Percentiles rank a stretch among this genome's conserved stretches.
These are phyloP conservation scores for Onychomys torridus DNA, from an alignment of 2,797 vertebrate species.

Conservation along the genomic window DNA sequence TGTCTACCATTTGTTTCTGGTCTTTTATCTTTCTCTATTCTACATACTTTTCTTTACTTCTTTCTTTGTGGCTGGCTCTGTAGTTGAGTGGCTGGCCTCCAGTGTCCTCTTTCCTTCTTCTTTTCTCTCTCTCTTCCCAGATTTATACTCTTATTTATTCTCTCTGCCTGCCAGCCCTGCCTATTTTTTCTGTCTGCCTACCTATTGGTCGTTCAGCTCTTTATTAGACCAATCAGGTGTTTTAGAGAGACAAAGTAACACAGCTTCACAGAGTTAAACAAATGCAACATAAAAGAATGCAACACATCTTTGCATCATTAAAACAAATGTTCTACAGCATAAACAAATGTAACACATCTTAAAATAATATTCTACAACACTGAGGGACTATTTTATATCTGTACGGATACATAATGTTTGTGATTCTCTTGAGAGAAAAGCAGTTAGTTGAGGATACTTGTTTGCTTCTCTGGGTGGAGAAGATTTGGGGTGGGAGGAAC, in stretches of 20 bases:
- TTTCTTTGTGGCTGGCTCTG: not conserved
- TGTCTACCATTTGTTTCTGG: not conserved
- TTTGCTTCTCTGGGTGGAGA: not conserved
- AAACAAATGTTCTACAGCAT: not conserved
- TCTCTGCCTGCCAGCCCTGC: not conserved
- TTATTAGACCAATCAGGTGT: not conserved
- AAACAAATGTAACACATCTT: not conserved
- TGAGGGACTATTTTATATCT: not conserved
- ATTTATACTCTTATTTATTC: not conserved
- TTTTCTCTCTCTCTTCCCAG: not conserved
- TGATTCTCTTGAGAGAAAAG: slow-evolving; percentile 25
- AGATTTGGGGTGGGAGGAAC: not conserved
- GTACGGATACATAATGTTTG: not conserved
- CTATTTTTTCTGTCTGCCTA: not conserved
- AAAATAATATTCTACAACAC: not conserved
- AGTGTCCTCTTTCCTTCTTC: not conserved
- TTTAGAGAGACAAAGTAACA: not conserved
- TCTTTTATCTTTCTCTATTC: not conserved
- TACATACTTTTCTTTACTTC: not conserved
- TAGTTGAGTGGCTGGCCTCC: not conserved
- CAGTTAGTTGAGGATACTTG: not conserved
- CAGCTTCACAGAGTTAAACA: not conserved
- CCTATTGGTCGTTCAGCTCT: not conserved
- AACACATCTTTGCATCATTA: not conserved
- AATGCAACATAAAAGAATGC: not conserved